Percentiles rank a stretch among this genome's conserved stretches.
These are phyloP conservation scores for Ctenoplectra terminalis DNA, from an alignment of 1,140 invertebrate genomes.

Conservation along the genomic window DNA sequence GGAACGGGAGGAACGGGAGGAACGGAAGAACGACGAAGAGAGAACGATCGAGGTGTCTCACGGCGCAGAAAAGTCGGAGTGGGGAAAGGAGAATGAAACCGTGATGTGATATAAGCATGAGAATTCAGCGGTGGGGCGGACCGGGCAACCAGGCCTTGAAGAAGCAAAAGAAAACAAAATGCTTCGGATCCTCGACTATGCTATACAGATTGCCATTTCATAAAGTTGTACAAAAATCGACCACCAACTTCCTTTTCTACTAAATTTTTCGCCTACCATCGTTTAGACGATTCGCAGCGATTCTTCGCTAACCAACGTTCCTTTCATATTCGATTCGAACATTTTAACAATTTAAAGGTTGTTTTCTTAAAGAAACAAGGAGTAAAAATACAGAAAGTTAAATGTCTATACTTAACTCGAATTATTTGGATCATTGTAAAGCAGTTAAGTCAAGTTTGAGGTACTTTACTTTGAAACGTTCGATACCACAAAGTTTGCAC, in stretches of 20 bases:
- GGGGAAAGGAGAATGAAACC: conserved; percentile 46
- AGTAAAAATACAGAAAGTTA: too few relatives aligned
- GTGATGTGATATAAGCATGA: conserved; percentile 66
- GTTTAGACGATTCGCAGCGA: too few relatives aligned
- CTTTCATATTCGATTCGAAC: neutral
- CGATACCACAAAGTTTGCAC: neutral
- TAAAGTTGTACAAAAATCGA: conserved; percentile 23
- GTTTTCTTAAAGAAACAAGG: neutral
- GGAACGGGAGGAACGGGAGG: conserved; percentile 7
- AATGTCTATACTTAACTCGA: neutral
- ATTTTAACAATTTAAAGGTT: too few relatives aligned
- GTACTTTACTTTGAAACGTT: too few relatives aligned
- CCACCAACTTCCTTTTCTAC: neutral
- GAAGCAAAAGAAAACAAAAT: conserved; percentile 61
- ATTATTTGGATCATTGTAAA: neutral
- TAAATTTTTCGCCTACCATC: too few relatives aligned
- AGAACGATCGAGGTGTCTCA: conserved; percentile 36
- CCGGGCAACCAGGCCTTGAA: conserved; percentile 61
- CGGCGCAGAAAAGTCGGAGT: conserved; percentile 18
- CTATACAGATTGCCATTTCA: conserved; percentile 12
- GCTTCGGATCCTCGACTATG: conserved; percentile 24
- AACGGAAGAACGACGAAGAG: conserved; percentile 44
- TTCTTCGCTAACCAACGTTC: too few relatives aligned
- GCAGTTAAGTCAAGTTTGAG: neutral
- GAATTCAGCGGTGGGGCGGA: conserved; percentile 51